Evolutionary conservation across 2,888 invertebrate species (phyloP), one percentile per base, ranked within the genome.

Genomic region (Adelognathus sp.): DNA sequence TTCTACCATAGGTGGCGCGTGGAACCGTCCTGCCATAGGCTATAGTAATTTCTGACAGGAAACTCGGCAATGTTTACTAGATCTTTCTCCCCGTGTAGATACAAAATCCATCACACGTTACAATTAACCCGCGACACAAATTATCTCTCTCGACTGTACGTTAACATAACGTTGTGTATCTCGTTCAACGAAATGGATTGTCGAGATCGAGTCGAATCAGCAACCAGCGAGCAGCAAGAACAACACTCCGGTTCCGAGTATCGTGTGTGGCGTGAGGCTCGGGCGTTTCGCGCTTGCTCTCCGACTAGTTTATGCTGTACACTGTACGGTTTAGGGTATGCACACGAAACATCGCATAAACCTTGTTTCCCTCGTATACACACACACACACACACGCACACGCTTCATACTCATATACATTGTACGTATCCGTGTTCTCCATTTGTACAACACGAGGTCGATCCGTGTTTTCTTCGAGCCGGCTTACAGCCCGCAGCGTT

Each of bases 291-390:
- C 61, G 46, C 44, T 11, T 50, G 11, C 46, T 21, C 66, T 63
- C 36, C 56, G 16, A 3, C 61, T 67, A 58, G 72, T 77, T 77
- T 72, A 67, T 69, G 72, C 69, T 67, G 52, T 72, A 77, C 72
- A 24, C 14, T 61, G 46, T 50, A 69, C 77, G 58, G 61, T 77
- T 67, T 69, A 73, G n/a, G n/a, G 77, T 77, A 41, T 52, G 61
- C 58, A 77, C 67, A 69, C 50, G 21, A 63, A 67, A 69, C 77
- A 73, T 77, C 67, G 67, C 52, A 73, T 73, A 69, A 73, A 72
- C 72, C 77, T 73, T 77, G 77, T 77, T 77, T 54, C 64, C n/a
- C 58, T 58, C 76, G 58, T 46, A 76, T 24, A 50, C n/a, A 24
- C n/a, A n/a, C n/a, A n/a, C n/a, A n/a, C n/a, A n/a, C n/a, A n/a